Evolutionary conservation across 2,888 invertebrate genomes (phyloP).

Genomic region (Ophioninae sp.): DNA sequence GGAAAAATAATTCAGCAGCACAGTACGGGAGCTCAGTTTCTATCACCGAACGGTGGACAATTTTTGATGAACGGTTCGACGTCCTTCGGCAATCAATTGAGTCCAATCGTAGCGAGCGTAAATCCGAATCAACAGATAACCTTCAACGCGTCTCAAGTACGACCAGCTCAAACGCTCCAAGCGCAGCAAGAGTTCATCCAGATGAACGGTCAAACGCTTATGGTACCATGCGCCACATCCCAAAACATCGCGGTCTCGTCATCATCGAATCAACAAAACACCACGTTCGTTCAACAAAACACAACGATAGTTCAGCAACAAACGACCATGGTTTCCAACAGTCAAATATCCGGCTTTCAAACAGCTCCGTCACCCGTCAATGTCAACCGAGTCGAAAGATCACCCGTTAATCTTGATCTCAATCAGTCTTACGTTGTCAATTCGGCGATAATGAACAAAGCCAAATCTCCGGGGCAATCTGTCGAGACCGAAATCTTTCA

Average conservation of each 20-base stretch:
- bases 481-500: slow-evolving; percentile 43
- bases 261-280: slow-evolving; percentile 84
- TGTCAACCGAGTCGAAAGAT: slow-evolving; percentile 73
- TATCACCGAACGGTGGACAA: slow-evolving; percentile 86
- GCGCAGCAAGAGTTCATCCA: slow-evolving; percentile 88
- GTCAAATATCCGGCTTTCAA: slow-evolving; percentile 82
- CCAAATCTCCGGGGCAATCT: slow-evolving; percentile 39
- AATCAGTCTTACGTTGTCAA: slow-evolving; percentile 81
- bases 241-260: slow-evolving; percentile 83
- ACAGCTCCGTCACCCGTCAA: slow-evolving; percentile 66
- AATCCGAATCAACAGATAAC: slow-evolving; percentile 87
- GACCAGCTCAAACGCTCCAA: slow-evolving; percentile 79
- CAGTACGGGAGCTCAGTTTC: slow-evolving; percentile 87
- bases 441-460: slow-evolving; percentile 72
- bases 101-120: slow-evolving; percentile 89
- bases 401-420: slow-evolving; percentile 83
- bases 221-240: slow-evolving; percentile 85
- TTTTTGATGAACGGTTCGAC: slow-evolving; percentile 89
- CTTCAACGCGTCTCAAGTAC: slow-evolving; percentile 83
- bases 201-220: slow-evolving; percentile 87
- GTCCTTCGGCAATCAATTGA: slow-evolving; percentile 87
- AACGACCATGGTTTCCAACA: slow-evolving; percentile 89
- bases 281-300: slow-evolving; percentile 92
- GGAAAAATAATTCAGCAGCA: slow-evolving; percentile 87
- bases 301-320: slow-evolving; percentile 93